Evolutionary conservation across 92 coral and sea anemone species (phyloP), one percentile per base, ranked within the genome.

Genomic region (Montipora capitata): DNA sequence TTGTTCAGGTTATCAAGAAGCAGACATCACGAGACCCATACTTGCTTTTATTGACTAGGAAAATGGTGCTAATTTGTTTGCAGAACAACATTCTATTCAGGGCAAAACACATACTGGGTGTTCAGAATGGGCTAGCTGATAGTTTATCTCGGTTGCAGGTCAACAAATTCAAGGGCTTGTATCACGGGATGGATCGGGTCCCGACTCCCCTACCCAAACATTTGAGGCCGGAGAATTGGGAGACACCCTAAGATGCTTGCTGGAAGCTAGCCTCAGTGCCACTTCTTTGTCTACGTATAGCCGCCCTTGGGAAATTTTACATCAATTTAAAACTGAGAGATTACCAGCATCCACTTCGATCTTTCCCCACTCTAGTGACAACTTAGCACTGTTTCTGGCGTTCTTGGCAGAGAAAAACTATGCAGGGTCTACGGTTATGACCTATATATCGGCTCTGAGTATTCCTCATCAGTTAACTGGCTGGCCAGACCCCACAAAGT

Each of bases 71-170:
- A 10, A 10, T 67, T 2, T 67, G 72, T 67, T 27, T 67, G 72
- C 0, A 13, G 15, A 67, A 67, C 35, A 20, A 67, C 41, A 67
- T 67, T 39, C 40, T 67, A 39, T 67, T 67, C 13, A 35, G 72
- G 14, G 72, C 72, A 20, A 67, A 39, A 67, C 72, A 67, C 72
- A 67, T 67, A 35, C 42, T 45, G 15, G 9, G 72, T 10, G 13
- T 56, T 56, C 10, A 10, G 62, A 56, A 56, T 56, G 2, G 62
- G 62, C 62, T 56, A 56, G 62, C 62, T 56, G 62, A 56, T 41
- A 18, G 42, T 16, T 44, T 86, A 10, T 87, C 91, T 79, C 85
- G 91, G 49, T 68, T 87, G 45, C 91, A 87, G 91, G 92, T 81
- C 48, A 18, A 65, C 62, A 81, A 73, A 43, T 88, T 88, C 92